A percentile compares a stretch with the other conserved stretches of the same genome.
These are phyloP conservation scores for Lamproptera curius DNA, from an alignment of 2,888 invertebrate species.

Conservation along the genomic window DNA sequence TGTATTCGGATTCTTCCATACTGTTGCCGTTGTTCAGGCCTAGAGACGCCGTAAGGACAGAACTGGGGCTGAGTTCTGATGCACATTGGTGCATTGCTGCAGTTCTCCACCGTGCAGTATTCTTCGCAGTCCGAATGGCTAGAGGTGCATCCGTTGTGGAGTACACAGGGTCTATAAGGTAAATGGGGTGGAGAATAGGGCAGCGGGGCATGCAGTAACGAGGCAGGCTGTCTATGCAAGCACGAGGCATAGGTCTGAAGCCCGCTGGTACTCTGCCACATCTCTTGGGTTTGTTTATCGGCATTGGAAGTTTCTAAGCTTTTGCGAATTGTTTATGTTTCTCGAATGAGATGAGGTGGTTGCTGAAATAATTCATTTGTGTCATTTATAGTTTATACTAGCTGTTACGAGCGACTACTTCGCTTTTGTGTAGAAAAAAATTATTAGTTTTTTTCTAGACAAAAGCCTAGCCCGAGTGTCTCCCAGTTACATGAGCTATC, in stretches of 20 bases:
- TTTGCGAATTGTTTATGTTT: too few relatives aligned
- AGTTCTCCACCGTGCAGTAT: conserved; percentile 19
- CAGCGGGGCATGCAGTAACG: conserved; percentile 14
- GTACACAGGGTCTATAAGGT: background rate
- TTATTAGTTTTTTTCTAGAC: too few relatives aligned
- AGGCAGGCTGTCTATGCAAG: conserved; percentile 26
- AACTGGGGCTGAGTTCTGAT: background rate
- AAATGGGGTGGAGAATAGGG: conserved; percentile 8
- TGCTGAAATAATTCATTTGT: too few relatives aligned
- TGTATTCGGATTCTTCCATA: background rate
- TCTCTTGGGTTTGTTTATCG: too few relatives aligned
- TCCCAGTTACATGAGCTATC: too few relatives aligned
- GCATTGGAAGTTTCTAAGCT: too few relatives aligned
- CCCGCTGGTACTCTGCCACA: background rate
- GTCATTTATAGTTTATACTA: too few relatives aligned
- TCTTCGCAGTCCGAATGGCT: conserved; percentile 18
- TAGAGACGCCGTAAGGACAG: background rate
- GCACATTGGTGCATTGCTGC: conserved; percentile 15
- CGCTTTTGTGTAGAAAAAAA: too few relatives aligned
- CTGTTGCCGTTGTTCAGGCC: background rate
- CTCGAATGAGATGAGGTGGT: too few relatives aligned
- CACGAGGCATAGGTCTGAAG: conserved; percentile 20
- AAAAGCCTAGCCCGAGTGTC: too few relatives aligned
- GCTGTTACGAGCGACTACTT: too few relatives aligned
- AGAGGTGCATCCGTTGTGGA: background rate